phyloP scores from a whole-genome alignment of 2,888 invertebrate genomes.

The Dasypolia templi region DNA sequence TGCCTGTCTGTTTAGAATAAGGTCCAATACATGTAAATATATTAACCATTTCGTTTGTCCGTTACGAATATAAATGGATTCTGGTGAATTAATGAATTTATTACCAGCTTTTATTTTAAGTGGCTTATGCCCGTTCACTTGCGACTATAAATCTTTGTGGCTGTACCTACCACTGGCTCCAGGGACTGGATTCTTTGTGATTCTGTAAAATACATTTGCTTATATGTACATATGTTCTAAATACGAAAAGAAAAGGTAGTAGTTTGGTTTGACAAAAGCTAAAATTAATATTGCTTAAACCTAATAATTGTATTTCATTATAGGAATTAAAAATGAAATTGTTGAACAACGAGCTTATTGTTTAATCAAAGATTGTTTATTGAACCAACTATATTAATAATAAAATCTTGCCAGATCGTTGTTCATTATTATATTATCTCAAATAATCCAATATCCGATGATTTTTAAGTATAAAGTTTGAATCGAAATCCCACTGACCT shows the following conservation, averaged over 20 bases:
- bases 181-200: constrained; percentile 32
- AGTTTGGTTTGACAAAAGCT: background rate
- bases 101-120: constrained; percentile 77
- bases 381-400: background rate
- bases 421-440: background rate
- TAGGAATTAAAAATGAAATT: background rate
- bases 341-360: background rate
- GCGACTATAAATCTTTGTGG: constrained; percentile 70
- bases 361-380: background rate
- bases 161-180: constrained; percentile 42
- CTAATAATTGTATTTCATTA: background rate
- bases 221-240: background rate
- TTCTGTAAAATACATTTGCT: constrained; percentile 7
- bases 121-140: constrained; percentile 69
- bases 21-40: constrained; percentile 69
- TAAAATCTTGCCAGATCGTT: background rate
- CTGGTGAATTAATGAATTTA: constrained; percentile 79
- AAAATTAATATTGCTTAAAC: background rate
- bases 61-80: constrained; percentile 74
- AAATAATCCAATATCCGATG: background rate
- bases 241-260: background rate
- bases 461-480: too few species aligned
- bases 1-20: constrained; percentile 34
- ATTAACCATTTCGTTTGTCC: constrained; percentile 67
- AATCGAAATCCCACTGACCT: background rate